phyloP scores from a whole-genome alignment of 2,888 invertebrate genomes.

The Myopa testacea region DNA sequence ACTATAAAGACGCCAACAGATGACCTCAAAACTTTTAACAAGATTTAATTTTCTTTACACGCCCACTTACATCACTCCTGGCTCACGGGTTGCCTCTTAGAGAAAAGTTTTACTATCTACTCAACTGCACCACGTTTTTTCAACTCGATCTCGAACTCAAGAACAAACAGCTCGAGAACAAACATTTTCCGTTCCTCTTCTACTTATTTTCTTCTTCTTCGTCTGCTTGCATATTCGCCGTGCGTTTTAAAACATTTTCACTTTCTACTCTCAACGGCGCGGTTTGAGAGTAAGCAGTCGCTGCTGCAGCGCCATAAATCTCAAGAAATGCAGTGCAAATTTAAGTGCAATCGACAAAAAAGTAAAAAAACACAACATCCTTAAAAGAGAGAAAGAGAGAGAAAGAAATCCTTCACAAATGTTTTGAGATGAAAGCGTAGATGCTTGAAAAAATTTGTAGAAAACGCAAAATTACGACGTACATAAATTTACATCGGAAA shows the following conservation, averaged over 20 bases:
- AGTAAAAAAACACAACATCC: background rate
- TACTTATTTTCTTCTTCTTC: background rate
- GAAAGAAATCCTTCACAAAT: background rate
- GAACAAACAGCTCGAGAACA: background rate
- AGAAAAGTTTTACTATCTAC: background rate
- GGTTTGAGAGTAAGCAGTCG: background rate
- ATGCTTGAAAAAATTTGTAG: background rate
- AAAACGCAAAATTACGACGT: slow-evolving; percentile 12
- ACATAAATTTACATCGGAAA: slow-evolving; percentile 20
- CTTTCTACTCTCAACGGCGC: background rate
- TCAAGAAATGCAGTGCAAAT: background rate
- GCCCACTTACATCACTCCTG: background rate
- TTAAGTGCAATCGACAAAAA: background rate
- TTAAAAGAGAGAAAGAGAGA: background rate
- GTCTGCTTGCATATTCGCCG: background rate
- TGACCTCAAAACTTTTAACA: background rate
- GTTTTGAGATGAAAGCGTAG: background rate
- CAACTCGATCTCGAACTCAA: background rate
- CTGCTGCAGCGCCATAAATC: background rate
- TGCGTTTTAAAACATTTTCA: background rate
- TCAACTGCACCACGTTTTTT: background rate
- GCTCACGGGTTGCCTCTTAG: background rate
- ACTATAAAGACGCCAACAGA: background rate
- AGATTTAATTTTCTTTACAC: background rate
- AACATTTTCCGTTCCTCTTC: background rate